Percentiles rank a stretch among this genome's conserved stretches.
Evolutionary conservation across 2,888 invertebrate species (phyloP).

Genomic region (Chaetogeoica ovagalla): DNA sequence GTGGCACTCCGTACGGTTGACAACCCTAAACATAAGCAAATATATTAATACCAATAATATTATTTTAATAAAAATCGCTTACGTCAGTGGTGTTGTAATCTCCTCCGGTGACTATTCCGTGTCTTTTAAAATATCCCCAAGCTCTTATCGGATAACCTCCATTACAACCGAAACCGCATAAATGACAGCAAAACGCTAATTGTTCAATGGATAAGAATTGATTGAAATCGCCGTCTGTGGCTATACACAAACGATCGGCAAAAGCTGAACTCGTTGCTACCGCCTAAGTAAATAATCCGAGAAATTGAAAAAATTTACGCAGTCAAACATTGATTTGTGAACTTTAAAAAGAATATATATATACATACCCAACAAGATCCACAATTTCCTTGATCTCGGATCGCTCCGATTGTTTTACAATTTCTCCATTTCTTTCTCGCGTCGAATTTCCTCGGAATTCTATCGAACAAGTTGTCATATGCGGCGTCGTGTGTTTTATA

Average conservation of each 20-base stretch:
- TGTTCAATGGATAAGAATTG: slow-evolving; percentile 1
- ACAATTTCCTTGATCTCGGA: too few species aligned
- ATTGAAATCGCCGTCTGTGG: slow-evolving; percentile 11
- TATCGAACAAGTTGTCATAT: too few species aligned
- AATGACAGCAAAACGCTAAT: neutral
- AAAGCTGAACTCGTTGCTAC: slow-evolving; percentile 4
- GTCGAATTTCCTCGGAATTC: too few species aligned
- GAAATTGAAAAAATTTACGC: neutral
- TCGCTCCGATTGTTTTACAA: too few species aligned
- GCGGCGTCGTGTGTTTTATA: too few species aligned
- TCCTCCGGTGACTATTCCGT: slow-evolving; percentile 61
- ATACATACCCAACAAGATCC: too few species aligned
- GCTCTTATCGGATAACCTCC: slow-evolving; percentile 79
- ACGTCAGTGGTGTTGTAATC: slow-evolving; percentile 71
- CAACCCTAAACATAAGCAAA: neutral
- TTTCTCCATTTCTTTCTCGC: too few species aligned
- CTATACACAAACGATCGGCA: slow-evolving; percentile 29
- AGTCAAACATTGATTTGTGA: too few species aligned
- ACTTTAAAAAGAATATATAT: too few species aligned
- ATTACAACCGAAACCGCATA: slow-evolving; percentile 72
- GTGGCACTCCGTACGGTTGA: neutral
- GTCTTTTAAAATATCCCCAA: slow-evolving; percentile 64
- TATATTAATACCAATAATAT: too few species aligned
- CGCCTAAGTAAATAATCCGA: neutral
- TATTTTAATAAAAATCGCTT: neutral